These are phyloP conservation scores for Halictus rubicundus DNA, from an alignment of 1,140 invertebrate genomes.

Conservation along the genomic window DNA sequence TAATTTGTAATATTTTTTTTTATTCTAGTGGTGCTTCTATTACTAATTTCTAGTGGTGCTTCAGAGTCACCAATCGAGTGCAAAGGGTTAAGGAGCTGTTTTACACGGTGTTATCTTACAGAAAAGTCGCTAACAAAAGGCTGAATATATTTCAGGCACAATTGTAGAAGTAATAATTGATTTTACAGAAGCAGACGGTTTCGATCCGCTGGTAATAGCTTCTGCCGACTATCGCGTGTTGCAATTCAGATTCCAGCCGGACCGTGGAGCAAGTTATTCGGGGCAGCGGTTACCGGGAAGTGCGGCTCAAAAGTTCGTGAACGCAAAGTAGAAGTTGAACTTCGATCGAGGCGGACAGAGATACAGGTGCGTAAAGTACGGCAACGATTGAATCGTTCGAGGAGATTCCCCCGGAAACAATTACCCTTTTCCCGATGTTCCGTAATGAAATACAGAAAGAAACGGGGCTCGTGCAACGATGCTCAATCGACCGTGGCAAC, in stretches of 20 bases:
- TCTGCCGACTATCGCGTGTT: neutral
- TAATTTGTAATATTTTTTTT: too few relatives aligned
- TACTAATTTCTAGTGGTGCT: too few relatives aligned
- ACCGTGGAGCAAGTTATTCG: neutral
- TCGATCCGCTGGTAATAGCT: neutral
- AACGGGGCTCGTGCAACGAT: neutral
- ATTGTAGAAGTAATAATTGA: neutral
- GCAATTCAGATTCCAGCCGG: neutral
- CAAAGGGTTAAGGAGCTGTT: too few relatives aligned
- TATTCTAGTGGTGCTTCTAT: too few relatives aligned
- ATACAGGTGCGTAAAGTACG: neutral
- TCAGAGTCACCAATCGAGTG: too few relatives aligned
- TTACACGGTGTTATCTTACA: too few relatives aligned
- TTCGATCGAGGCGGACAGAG: neutral
- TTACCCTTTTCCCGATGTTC: neutral
- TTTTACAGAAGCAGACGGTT: neutral
- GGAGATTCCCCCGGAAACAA: neutral
- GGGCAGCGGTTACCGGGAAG: neutral
- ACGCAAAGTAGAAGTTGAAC: neutral
- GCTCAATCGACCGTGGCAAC: neutral
- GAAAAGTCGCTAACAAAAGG: too few relatives aligned
- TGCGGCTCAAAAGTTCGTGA: neutral
- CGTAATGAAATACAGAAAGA: neutral
- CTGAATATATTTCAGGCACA: too few relatives aligned
- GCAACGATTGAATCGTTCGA: too few relatives aligned